A percentile compares a stretch with the other conserved stretches of the same genome.
Conservation (phyloP, 2,888 invertebrate genomes). For the Mechanitis mazaeus region DNA sequence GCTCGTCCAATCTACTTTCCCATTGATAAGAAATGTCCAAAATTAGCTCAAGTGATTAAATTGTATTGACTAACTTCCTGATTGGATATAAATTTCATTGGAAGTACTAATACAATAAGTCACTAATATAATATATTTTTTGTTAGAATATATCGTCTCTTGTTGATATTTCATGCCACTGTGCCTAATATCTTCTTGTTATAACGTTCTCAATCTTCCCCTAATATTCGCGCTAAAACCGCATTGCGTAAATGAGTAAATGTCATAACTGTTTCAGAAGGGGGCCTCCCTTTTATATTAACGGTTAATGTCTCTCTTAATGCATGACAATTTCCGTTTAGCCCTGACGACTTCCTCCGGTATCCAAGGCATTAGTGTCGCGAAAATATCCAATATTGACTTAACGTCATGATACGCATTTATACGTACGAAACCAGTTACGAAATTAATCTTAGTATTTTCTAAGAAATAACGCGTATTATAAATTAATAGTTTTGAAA, state of each 20-base stretch:
- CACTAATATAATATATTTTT: neutral
- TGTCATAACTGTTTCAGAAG: slow-evolving; percentile 31
- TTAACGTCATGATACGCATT: neutral
- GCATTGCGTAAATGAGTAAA: slow-evolving; percentile 30
- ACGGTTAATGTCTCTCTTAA: slow-evolving; percentile 59
- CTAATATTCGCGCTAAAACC: slow-evolving; percentile 14
- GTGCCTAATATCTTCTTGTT: neutral
- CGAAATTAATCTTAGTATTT: neutral
- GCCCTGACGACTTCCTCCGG: slow-evolving; percentile 48
- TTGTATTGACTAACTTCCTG: neutral
- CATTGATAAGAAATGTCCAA: slow-evolving; percentile 19
- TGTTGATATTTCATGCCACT: neutral
- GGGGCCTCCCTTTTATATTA: slow-evolving; percentile 49
- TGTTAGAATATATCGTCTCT: neutral
- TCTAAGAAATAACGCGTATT: neutral
- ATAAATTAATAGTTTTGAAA: neutral
- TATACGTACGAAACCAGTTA: neutral
- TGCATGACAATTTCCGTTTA: slow-evolving; percentile 62
- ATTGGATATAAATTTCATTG: neutral
- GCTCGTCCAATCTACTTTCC: slow-evolving; percentile 22
- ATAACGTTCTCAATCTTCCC: neutral
- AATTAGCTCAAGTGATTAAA: slow-evolving; percentile 16
- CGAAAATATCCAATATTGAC: slow-evolving; percentile 24
- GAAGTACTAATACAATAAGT: too few relatives aligned
- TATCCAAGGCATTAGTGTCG: slow-evolving; percentile 19